Base-by-base conservation (phyloP, 2,888 invertebrate species). In the Uropetala carovei region DNA sequence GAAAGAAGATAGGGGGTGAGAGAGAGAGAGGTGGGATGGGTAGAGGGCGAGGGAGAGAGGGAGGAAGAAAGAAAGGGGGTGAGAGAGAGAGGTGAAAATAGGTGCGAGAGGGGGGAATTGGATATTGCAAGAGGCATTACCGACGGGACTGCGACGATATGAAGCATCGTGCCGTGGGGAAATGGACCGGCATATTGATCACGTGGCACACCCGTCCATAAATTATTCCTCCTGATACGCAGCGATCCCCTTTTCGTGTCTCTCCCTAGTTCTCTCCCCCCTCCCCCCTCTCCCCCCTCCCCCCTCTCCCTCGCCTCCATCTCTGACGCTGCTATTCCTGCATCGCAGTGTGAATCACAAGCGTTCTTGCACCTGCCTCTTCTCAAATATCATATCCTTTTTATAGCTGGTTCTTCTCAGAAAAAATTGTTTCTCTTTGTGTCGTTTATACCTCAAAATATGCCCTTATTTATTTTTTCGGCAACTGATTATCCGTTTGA, bases 111-210 rank as follows among this genome's bases (percentile, higher is more conserved):
- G 89, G n/a, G 18, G 83, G 83, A 0, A 57, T 16, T 43, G 83
- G 83, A 83, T 43, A 83, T 83, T 83, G 83, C 83, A 83, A 56
- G 43, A 57, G 57, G 83, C 83, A 83, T 83, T 83, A 83, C 83
- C 56, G 83, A n/a, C 57, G 83, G 83, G 56, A 57, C 83, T 27
- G 83, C 89, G 89, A 64, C 89, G 89, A 89, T 89, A 89, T 89
- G 89, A 89, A 43, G 89, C 89, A 89, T 89, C 64, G 89, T 64
- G 89, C 89, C 89, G 60, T 56, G 60, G 89, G 89, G 89, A 89
- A 89, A 89, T 89, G 89, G 89, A 64, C 89, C 89, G 68, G 64
- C 89, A 89, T 89, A 89, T 89, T 89, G 89, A 89, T 89, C 89
- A 89, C 89, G 68, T 89, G 89, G 89, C 64, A 89, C 89, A 56